Conservation (phyloP, 2,888 invertebrate genomes). For the Amphiduros pacificus region DNA sequence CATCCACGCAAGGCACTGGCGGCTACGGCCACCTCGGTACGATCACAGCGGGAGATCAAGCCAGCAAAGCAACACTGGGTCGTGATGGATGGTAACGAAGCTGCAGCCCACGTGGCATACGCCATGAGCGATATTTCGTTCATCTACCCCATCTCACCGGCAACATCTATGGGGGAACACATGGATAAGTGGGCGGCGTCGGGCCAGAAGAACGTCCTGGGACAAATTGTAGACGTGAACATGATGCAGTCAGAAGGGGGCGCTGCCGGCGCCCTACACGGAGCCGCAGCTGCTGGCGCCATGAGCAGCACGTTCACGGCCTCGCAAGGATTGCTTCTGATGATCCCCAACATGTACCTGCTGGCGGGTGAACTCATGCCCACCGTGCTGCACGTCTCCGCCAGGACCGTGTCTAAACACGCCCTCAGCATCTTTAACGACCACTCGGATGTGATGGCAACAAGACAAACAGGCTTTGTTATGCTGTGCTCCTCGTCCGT, state of each 20-base stretch:
- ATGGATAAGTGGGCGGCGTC: conserved; percentile 31
- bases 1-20: background rate
- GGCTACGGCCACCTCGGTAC: background rate
- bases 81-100: conserved; percentile 31
- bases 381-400: conserved; percentile 33
- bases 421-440: conserved; percentile 36
- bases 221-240: conserved; percentile 29
- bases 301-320: conserved; percentile 31
- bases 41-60: no score
- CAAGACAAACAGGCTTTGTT: conserved; percentile 31
- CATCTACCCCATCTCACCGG: conserved; percentile 33
- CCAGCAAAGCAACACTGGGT: conserved; percentile 1
- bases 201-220: conserved; percentile 29
- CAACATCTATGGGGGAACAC: conserved; percentile 34
- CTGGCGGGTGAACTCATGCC: conserved; percentile 34
- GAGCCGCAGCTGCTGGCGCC: conserved; percentile 30
- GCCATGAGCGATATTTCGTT: conserved; percentile 30
- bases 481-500: conserved; percentile 32
- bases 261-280: conserved; percentile 31
- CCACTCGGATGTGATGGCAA: conserved; percentile 35
- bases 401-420: conserved; percentile 33
- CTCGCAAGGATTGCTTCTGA: conserved; percentile 31
- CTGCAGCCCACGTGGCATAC: conserved; percentile 31
- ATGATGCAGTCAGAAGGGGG: conserved; percentile 35
- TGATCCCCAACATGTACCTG: conserved; percentile 36